Conservation (phyloP, 2,113 vertebrate species). For the Sander lucioperca region DNA sequence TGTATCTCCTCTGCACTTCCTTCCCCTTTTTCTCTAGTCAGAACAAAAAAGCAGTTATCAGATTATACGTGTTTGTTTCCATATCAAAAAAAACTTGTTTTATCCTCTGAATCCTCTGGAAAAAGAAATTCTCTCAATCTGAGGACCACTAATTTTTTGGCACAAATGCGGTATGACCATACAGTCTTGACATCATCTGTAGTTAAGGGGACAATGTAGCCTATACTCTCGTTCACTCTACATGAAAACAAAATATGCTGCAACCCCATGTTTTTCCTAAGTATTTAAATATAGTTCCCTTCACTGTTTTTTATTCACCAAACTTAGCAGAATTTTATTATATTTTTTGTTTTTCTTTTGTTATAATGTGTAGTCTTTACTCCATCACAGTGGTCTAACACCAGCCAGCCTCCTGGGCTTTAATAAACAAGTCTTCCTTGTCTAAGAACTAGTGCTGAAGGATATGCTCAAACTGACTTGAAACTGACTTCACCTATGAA, state of each 20-base stretch:
- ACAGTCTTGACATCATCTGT: constrained; percentile 1
- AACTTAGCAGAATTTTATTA: constrained; percentile 15
- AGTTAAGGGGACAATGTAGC: constrained; percentile 5
- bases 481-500: constrained; percentile 19
- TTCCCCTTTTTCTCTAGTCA: neutral
- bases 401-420: constrained; percentile 20
- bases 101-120: neutral
- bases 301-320: constrained; percentile 10
- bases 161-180: neutral
- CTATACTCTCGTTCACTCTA: neutral
- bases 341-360: neutral
- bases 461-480: constrained; percentile 16
- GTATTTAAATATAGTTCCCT: neutral
- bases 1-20: constrained; percentile 13
- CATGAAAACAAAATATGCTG: constrained; percentile 7
- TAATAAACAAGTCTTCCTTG: constrained; percentile 31
- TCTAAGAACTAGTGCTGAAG: constrained; percentile 18
- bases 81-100: constrained; percentile 10
- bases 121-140: neutral
- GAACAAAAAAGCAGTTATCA: neutral
- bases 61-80: neutral
- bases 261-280: neutral
- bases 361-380: neutral
- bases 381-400: constrained; percentile 4
- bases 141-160: neutral